Evolutionary conservation across 1,140 invertebrate species (phyloP), one percentile per base, ranked within the genome.

Genomic region (Lordiphosa mommai): DNA sequence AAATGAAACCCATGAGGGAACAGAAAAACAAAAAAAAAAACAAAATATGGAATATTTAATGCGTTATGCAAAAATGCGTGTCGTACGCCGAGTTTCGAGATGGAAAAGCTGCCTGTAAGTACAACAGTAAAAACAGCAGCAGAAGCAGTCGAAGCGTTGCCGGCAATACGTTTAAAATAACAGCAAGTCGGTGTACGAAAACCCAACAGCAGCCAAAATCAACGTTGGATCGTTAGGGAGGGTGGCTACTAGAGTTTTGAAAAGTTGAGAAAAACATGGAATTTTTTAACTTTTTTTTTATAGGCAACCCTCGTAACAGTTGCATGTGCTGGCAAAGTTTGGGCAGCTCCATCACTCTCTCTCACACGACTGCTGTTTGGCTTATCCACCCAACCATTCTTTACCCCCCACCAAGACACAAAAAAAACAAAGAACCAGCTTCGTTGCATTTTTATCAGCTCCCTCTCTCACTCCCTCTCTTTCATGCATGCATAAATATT

Each of bases 41-140:
- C 53, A 79, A 82, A 82, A 84, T 71, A n/a, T 76, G 71, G 77
- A 82, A 82, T 82, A 72, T 68, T 82, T 82, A 84, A 82, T 82
- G 77, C 60, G 76, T 82, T 82, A 82, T 82, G 76, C 76, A 82
- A 82, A 82, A 82, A 82, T 82, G 67, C 71, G 58, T 82, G 63
- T 33, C 27, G 29, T 8, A 8, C 38, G 29, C 13, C 20, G 33
- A 16, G 13, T 34, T 49, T 37, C 47, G 48, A 32, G 46, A 37
- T 12, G n/a, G 29, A 32, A 46, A 53, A 63, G 59, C 58, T 58
- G 67, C 29, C 29, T 65, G 50, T 37, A 61, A 46, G 33, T 17
- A 41, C n/a, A 41, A 29, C 44, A 46, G 34, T 29, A 12, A 38
- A 20, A 17, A 17, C 4, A 40, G 38, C 36, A 9, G 33, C 12